Base-by-base conservation (phyloP, 2,888 invertebrate species). In the Ennomos quercinarius region DNA sequence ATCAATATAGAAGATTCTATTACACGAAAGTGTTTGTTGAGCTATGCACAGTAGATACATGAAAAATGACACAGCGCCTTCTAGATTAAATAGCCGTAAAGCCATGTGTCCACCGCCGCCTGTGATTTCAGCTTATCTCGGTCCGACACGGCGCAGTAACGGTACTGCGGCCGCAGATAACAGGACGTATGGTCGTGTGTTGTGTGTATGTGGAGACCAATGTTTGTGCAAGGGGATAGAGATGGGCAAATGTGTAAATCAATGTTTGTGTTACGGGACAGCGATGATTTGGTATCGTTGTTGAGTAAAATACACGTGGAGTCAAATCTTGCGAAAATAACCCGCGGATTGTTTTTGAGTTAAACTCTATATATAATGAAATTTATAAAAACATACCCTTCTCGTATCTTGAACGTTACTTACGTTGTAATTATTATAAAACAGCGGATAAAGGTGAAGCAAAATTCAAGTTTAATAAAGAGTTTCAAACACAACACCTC, bases 161-260 rank as follows among this genome's bases (percentile, higher is more conserved):
- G 53, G 13, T 12, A 11, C 49, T 50, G 50, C 36, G 45, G 12
- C 17, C 36, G 12, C 45, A 11, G 57, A 57, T 57, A 57, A 37
- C 50, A 11, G 2, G 39, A 57, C 34, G 10, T 17, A 37, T 17
- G 17, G 17, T 3, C 17, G 17, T 57, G 45, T 45, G 17, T 17
- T 46, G 40, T 46, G 10, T 38, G 39, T 44, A 10, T 17, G 37
- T 13, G 4, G n/a, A 39, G 17, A 49, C 17, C 10, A 34, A 13
- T 27, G 36, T 45, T 12, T 49, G 49, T 50, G 34, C 40, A 17
- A 40, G 48, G 40, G 48, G 9, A 34, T 12, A 12, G 10, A 48
- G 8, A 48, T 10, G 43, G 8, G 27, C 27, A 11, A 11, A 48
- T 10, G 43, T 12, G 27, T 39, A 34, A 11, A 49, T 34, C 27